Evolutionary conservation across 2,797 vertebrate species (phyloP).

Genomic region (Centroberyx gerrardi): DNA sequence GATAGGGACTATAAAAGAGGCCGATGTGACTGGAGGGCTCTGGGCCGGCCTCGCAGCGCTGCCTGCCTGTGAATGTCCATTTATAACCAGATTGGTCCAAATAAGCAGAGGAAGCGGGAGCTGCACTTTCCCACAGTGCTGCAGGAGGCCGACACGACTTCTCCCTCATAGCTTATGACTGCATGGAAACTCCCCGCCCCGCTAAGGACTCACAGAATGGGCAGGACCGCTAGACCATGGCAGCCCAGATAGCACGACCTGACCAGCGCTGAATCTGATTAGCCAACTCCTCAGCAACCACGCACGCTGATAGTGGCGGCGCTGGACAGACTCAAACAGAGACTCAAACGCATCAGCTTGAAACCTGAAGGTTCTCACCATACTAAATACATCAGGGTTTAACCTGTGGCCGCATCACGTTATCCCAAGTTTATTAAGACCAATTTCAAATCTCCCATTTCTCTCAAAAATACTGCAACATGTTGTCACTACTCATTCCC

Average conservation of each 20-base stretch:
- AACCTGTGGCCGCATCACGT: not conserved
- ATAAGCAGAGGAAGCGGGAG: slow-evolving; percentile 82
- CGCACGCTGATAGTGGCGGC: slow-evolving; percentile 64
- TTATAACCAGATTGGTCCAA: slow-evolving; percentile 85
- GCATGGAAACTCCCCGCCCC: slow-evolving; percentile 82
- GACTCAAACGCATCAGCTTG: not conserved
- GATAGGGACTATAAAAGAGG: slow-evolving; percentile 79
- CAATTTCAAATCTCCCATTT: no score
- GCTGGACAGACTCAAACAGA: slow-evolving; percentile 43
- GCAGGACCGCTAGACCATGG: slow-evolving; percentile 76
- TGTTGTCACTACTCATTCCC: no score
- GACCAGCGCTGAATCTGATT: slow-evolving; percentile 78
- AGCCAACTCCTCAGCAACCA: slow-evolving; percentile 74
- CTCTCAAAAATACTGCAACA: no score
- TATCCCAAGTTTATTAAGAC: no score
- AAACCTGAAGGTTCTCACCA: slow-evolving; percentile 11
- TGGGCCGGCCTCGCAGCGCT: slow-evolving; percentile 66
- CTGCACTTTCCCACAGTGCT: slow-evolving; percentile 88
- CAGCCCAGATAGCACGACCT: slow-evolving; percentile 78
- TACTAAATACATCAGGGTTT: slow-evolving; percentile 6
- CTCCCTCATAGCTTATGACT: slow-evolving; percentile 82
- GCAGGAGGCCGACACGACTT: slow-evolving; percentile 69
- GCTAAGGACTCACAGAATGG: slow-evolving; percentile 75
- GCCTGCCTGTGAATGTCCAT: slow-evolving; percentile 84
- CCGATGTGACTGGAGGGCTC: slow-evolving; percentile 77